These are phyloP conservation scores for Drosophila dives DNA, from an alignment of 2,888 invertebrate genomes.

Conservation along the genomic window DNA sequence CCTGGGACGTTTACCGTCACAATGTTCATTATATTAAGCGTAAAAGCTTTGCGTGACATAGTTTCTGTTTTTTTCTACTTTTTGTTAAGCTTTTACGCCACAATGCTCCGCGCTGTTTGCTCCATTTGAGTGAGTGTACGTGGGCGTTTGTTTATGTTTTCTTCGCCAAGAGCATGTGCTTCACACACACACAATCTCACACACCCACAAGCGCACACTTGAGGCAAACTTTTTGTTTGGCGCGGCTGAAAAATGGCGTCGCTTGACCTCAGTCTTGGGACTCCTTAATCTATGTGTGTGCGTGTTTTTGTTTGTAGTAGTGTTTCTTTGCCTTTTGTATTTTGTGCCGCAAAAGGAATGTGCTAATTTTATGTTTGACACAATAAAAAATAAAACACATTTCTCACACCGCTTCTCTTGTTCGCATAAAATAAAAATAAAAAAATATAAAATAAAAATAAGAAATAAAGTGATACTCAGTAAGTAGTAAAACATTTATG, in stretches of 20 bases:
- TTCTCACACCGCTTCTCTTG: conserved; percentile 52
- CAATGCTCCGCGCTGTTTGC: neutral
- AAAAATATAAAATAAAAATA: conserved; percentile 14
- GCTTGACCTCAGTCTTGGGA: conserved; percentile 69
- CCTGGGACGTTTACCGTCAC: conserved; percentile 35
- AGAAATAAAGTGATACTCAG: neutral
- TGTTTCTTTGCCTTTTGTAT: conserved; percentile 47
- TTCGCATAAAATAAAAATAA: conserved; percentile 32
- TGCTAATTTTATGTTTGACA: conserved; percentile 71
- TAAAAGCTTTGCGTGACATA: conserved; percentile 73
- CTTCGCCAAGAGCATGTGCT: conserved; percentile 66
- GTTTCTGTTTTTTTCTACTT: conserved; percentile 49
- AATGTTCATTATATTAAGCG: conserved; percentile 57
- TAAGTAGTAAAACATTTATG: conserved; percentile 20
- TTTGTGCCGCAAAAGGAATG: conserved; percentile 68
- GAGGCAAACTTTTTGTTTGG: conserved; percentile 68
- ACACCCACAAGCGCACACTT: conserved; percentile 34
- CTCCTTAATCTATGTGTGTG: conserved; percentile 32
- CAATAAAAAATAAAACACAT: conserved; percentile 57
- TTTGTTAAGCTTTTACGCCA: conserved; percentile 67
- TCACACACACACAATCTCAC: conserved; percentile 25
- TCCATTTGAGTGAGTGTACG: conserved; percentile 31
- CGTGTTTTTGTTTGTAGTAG: neutral
- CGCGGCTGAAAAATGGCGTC: conserved; percentile 71
- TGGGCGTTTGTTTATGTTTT: conserved; percentile 78